Percentiles rank a stretch among this genome's conserved stretches.
Evolutionary conservation across 2,888 invertebrate species (phyloP).

Genomic region (Epiblema foenella): DNA sequence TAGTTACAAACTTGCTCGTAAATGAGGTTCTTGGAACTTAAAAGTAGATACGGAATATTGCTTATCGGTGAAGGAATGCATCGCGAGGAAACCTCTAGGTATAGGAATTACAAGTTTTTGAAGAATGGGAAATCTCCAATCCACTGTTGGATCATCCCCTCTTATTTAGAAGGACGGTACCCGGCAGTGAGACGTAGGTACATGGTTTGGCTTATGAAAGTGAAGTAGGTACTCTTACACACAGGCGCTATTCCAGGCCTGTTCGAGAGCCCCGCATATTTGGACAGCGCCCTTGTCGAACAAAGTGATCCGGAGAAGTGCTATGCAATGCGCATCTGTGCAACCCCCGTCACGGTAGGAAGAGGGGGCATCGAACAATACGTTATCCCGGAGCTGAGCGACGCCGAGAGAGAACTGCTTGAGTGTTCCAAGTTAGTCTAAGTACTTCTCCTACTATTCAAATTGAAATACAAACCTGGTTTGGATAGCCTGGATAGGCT

Average conservation of each 20-base stretch:
- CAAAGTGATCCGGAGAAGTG: constrained; percentile 65
- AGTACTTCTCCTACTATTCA: not conserved
- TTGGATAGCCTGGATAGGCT: too few species aligned
- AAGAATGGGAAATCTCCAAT: not conserved
- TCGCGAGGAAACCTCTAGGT: too few species aligned
- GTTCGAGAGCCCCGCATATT: constrained; percentile 63
- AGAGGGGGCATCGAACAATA: constrained; percentile 66
- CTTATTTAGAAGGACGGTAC: too few species aligned
- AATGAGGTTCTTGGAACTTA: not conserved
- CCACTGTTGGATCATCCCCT: not conserved
- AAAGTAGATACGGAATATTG: not conserved
- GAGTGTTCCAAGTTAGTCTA: constrained; percentile 65
- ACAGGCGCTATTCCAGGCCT: constrained; percentile 57
- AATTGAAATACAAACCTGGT: too few species aligned
- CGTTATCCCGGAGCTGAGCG: constrained; percentile 65
- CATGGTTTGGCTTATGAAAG: not conserved
- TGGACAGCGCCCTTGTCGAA: constrained; percentile 76
- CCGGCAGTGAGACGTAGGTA: too few species aligned
- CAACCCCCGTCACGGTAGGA: constrained; percentile 70
- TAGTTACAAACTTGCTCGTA: not conserved
- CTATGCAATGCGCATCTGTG: constrained; percentile 67
- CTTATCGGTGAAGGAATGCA: too few species aligned
- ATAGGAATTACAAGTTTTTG: too few species aligned
- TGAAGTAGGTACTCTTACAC: not conserved
- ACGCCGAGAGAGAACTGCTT: constrained; percentile 60